Base-by-base conservation (phyloP, 2,113 vertebrate species). In the Myotis yumanensis region DNA sequence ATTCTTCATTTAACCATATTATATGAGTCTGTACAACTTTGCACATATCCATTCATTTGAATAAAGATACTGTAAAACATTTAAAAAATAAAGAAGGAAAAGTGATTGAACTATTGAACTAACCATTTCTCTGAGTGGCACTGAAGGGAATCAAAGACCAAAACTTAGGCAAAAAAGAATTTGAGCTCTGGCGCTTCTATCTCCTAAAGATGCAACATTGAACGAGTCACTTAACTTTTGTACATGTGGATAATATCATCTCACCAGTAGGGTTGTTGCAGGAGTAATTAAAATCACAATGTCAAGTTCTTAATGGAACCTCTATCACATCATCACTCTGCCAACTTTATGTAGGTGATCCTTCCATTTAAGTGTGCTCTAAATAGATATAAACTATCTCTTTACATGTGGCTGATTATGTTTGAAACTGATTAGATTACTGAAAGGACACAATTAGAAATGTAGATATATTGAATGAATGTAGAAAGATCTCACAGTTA, bases 381-480 rank as follows among this genome's bases (percentile, higher is more conserved):
- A 76, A 48, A 64, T n/a, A 35, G 18, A 54, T 11, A 1, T 40
- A 72, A 30, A 15, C 37, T 57, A 28, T 62, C 6, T 15, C n/a
- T 79, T 88, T 59, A 4, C 54, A 7, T 25, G n/a, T 32, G 32
- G 25, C 23, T 28, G 18, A 91, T 69, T 93, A 93, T 71, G 90
- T 94, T 68, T 16, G 73, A 94, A 97, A 95, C 32, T 46, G 68
- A 52, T 69, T 20, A 77, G 3, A 62, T 87, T 87, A 37, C 15
- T 79, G 11, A 93, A 93, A 86, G 37, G 32, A n/a, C 11, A 77
- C 17, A 62, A 18, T 83, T 57, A 91, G 28, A 84, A 87, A 37
- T 84, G 6, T 23, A 57, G n/a, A 62, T 46, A 69, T 88, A 18
- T 75, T 77, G 30, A 71, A 62, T 40, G 7, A 52, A 40, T n/a